Evolutionary conservation across 2,113 vertebrate species (phyloP).

Genomic region (Albula goreensis): DNA sequence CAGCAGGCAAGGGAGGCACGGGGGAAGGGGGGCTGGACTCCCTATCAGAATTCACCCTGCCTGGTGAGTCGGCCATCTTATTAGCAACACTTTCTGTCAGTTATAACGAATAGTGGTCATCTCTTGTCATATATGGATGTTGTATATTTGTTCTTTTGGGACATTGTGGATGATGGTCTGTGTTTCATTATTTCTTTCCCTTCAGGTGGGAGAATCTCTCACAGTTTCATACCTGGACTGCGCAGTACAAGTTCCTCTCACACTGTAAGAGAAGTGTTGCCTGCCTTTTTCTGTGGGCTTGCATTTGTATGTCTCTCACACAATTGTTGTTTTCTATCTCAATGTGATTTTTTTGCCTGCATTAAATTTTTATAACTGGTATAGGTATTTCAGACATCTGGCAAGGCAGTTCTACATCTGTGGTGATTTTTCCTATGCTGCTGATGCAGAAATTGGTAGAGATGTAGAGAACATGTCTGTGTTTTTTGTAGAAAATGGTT

Average conservation of each 20-base stretch:
- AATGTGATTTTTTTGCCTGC: too few relatives aligned
- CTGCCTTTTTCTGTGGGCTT: not conserved
- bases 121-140: not conserved
- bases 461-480: too few relatives aligned
- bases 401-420: too few relatives aligned
- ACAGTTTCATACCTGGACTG: slow-evolving; percentile 74
- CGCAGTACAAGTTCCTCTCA: slow-evolving; percentile 63
- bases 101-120: too few relatives aligned
- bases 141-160: too few relatives aligned
- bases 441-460: too few relatives aligned
- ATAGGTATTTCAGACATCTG: too few relatives aligned
- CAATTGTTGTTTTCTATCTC: not conserved
- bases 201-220: slow-evolving; percentile 70
- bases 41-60: slow-evolving; percentile 72
- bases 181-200: not conserved
- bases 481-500: too few relatives aligned
- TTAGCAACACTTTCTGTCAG: too few relatives aligned
- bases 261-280: slow-evolving; percentile 55
- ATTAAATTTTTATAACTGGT: too few relatives aligned
- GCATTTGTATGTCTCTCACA: not conserved
- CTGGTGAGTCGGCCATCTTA: slow-evolving; percentile 56
- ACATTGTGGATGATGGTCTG: not conserved
- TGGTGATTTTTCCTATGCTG: too few relatives aligned
- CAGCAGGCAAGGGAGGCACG: slow-evolving; percentile 42
- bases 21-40: slow-evolving; percentile 67